phyloP scores from a whole-genome alignment of 2,888 invertebrate genomes.

The Mythimna impura region DNA sequence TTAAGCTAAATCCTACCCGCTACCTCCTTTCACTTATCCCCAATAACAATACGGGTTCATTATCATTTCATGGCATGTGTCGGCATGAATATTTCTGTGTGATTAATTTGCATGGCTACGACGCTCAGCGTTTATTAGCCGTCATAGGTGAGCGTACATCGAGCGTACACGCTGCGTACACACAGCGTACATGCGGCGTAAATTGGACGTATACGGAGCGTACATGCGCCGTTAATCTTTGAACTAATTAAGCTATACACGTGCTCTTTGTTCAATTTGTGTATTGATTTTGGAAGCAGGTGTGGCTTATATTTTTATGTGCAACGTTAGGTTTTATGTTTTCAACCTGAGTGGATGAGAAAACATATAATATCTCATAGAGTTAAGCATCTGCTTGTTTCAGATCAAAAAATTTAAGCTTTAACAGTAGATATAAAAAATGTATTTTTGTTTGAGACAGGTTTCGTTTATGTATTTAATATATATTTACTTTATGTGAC shows the following conservation, averaged over 20 bases:
- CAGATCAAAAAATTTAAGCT: no score
- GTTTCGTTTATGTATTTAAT: no score
- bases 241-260: slow-evolving; percentile 54
- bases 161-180: slow-evolving; percentile 34
- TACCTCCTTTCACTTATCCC: slow-evolving; percentile 56
- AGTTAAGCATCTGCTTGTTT: neutral
- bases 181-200: slow-evolving; percentile 10
- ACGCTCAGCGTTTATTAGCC: slow-evolving; percentile 81
- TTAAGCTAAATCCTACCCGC: slow-evolving; percentile 43
- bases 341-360: neutral
- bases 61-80: slow-evolving; percentile 89
- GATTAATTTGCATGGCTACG: slow-evolving; percentile 85
- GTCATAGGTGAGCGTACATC: slow-evolving; percentile 69
- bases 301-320: slow-evolving; percentile 26
- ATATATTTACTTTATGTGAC: no score
- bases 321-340: neutral
- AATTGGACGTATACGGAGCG: slow-evolving; percentile 18
- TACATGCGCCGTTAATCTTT: slow-evolving; percentile 54
- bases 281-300: slow-evolving; percentile 31
- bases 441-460: no score
- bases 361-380: neutral
- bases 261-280: slow-evolving; percentile 26
- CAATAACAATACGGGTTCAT: slow-evolving; percentile 81
- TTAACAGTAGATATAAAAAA: no score
- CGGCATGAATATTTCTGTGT: slow-evolving; percentile 89